Evolutionary conservation across 1,140 invertebrate species (phyloP).

Genomic region (Thrips palmi): DNA sequence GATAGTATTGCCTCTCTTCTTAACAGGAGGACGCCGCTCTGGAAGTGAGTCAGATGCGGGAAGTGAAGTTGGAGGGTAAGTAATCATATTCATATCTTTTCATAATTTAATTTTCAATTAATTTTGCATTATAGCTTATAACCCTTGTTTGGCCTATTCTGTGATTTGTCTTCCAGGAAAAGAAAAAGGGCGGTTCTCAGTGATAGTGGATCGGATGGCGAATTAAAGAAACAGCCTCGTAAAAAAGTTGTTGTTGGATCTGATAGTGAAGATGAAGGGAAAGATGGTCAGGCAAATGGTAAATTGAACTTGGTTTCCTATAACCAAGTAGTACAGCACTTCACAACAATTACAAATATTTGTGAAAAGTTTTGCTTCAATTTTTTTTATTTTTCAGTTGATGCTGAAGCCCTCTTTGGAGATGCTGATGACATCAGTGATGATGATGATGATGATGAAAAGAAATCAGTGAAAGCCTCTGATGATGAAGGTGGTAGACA

Average conservation of each 20-base stretch:
- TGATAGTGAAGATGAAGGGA: constrained; percentile 22
- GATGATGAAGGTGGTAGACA: constrained; percentile 30
- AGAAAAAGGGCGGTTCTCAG: constrained; percentile 17
- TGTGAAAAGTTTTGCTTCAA: not conserved
- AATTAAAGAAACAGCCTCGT: not conserved
- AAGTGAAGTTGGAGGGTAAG: too few species aligned
- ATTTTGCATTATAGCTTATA: too few species aligned
- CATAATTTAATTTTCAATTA: too few species aligned
- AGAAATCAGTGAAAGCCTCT: constrained; percentile 24
- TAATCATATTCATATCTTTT: too few species aligned
- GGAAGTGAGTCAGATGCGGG: too few species aligned
- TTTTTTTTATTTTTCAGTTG: constrained; percentile 26
- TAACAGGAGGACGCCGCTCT: too few species aligned
- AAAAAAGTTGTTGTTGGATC: constrained; percentile 18
- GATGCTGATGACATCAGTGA: constrained; percentile 83
- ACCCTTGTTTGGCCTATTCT: too few species aligned
- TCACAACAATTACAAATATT: not conserved
- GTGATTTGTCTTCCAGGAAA: constrained; percentile 14
- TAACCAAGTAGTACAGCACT: constrained; percentile 1
- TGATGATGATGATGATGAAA: constrained; percentile 49
- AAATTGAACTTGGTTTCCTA: constrained; percentile 9
- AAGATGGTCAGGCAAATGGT: constrained; percentile 19
- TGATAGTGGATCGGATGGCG: constrained; percentile 20
- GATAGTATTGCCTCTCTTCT: too few species aligned
- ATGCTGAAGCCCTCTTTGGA: constrained; percentile 73